phyloP scores from a whole-genome alignment of 2,113 vertebrate genomes.

The Cynocephalus volans region DNA sequence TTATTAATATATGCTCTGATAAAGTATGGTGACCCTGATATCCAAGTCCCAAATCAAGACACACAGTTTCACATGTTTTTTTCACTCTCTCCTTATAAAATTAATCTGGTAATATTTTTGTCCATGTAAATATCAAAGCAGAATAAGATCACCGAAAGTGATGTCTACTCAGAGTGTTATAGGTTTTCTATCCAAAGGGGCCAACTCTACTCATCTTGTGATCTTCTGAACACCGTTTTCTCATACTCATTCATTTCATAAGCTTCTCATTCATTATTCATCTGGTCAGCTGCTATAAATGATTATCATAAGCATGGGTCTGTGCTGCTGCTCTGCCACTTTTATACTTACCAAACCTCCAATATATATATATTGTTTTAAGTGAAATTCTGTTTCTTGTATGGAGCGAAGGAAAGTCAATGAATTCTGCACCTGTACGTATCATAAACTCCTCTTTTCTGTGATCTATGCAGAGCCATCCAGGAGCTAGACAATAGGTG shows the following conservation, averaged over 20 bases:
- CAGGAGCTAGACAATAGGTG: not conserved
- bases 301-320: not conserved
- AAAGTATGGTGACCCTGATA: not conserved
- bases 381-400: conserved; percentile 2
- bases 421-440: not conserved
- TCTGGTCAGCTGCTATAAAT: not conserved
- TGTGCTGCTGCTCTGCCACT: not conserved
- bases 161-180: not conserved
- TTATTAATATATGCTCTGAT: conserved; percentile 2
- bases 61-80: not conserved
- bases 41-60: not conserved
- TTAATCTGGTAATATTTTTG: not conserved
- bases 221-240: not conserved
- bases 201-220: not conserved
- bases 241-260: not conserved
- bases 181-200: not conserved
- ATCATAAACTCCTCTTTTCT: not conserved
- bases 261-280: not conserved
- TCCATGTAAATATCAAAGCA: not conserved
- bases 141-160: not conserved
- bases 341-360: not conserved
- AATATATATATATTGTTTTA: not conserved
- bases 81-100: not conserved
- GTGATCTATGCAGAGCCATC: not conserved
- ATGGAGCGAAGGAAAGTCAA: not conserved